Evolutionary conservation across 2,113 vertebrate species (phyloP).

Genomic region (Phocoena sinus): DNA sequence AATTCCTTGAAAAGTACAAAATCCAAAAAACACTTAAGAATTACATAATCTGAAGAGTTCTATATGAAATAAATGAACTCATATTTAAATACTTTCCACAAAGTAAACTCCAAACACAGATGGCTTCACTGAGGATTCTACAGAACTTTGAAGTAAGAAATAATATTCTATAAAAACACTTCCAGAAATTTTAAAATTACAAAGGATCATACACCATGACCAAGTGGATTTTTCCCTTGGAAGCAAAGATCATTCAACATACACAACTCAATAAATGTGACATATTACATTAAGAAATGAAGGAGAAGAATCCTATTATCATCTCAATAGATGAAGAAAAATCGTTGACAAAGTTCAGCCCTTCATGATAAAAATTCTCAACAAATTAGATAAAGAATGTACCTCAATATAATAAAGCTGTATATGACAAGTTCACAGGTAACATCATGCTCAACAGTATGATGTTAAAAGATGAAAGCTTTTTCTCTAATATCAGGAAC

Average conservation of each 20-base stretch:
- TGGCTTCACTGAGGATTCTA: not conserved
- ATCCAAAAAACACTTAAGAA: not conserved
- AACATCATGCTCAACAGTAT: not conserved
- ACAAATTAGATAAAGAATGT: not conserved
- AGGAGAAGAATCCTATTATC: not conserved
- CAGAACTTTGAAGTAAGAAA: not conserved
- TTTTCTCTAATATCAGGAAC: not conserved
- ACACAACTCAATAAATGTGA: not conserved
- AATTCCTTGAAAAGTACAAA: not conserved
- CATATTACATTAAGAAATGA: not conserved
- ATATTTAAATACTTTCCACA: not conserved
- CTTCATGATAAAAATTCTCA: not conserved
- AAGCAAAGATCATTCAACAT: not conserved
- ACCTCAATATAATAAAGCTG: not conserved
- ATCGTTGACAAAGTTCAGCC: not conserved
- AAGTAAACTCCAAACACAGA: not conserved
- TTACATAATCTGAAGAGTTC: not conserved
- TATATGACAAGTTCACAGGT: not conserved
- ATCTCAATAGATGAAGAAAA: not conserved
- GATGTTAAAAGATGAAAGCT: not conserved
- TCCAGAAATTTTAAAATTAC: not conserved
- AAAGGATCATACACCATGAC: not conserved
- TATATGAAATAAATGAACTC: not conserved
- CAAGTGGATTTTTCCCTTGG: not conserved
- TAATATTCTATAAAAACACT: not conserved